Base-by-base conservation (phyloP, 2,113 vertebrate genomes). In the Vulpes ferrilata region DNA sequence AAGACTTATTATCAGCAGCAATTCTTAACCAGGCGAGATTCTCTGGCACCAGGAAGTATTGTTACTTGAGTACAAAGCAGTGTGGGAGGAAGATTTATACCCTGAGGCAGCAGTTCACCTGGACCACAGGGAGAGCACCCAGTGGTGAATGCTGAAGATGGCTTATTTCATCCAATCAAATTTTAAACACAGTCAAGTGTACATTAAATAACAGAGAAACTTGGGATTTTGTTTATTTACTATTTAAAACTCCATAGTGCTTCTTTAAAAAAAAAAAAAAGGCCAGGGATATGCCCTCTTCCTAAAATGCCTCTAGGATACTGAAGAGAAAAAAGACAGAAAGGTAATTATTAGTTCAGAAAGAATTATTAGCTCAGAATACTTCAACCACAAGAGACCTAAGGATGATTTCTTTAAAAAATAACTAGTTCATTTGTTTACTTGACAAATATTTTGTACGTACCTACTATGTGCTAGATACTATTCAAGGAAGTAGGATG, bases 301-400 rank as follows among this genome's bases (percentile, higher is more conserved):
- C n/a, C 51, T 95, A 67, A 87, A 95, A 93, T 59, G n/a, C 15
- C n/a, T 94, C 22, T 78, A 90, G 64, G 25, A 88, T 30, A 81
- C 2, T 80, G 20, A 84, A 88, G 69, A 22, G 84, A 48, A n/a
- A n/a, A 92, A 80, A 59, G 16, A 48, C 7, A 71, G 69, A 76
- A 83, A 69, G 8, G 23, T 55, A 90, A 80, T 81, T 38, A 78
- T 51, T 8, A 86, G 32, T 57, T 95, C 57, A 86, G 30, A 93
- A 96, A 88, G 48, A 96, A 43, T 43, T 43, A 43, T 43, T 43
- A 43, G 6, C 51, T 92, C 1, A 88, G 30, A 82, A 11, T 35
- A 73, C 17, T 78, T 32, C 3, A 6, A 59, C 51, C 35, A 86
- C 43, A 96, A 92, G 71, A 88, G 38, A 55, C 16, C 30, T 82